Evolutionary conservation across 2,888 invertebrate genomes (phyloP), one percentile per base, ranked within the genome.

Genomic region (Cryptophagus acutangulus): DNA sequence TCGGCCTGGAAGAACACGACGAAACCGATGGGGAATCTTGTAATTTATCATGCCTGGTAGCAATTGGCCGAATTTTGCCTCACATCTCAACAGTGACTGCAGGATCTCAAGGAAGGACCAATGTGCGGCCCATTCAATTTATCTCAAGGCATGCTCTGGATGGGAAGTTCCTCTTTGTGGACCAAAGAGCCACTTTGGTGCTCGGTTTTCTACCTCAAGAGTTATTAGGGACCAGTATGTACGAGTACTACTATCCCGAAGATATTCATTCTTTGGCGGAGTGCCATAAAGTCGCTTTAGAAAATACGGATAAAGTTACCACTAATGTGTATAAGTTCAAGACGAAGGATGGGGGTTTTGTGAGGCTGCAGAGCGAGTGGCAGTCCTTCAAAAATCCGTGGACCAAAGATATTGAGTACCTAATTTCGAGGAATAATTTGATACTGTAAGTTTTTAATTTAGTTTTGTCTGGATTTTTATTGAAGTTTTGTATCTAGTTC

Each of bases 201-300:
- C 74, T 93, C 43, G 94, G 94, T 1, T 94, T 87, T 72, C 73
- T 95, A 40, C 93, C 94, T 1, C 94, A 95, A 71, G 94, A 95
- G 72, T 72, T 95, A 33, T 71, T 93, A 14, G 93, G 93, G 24
- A 89, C 91, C 8, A 91, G 90, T 55, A 83, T 93, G 74, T 94
- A 94, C 66, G 94, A 94, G 70, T 91, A 92, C 71, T 89, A 87
- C 61, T 81, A 86, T 57, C 84, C 82, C 40, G 84, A 86, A 26
- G 91, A 91, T 63, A 81, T 92, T 45, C 75, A 79, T 3, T 75
- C 78, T 0, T 75, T 94, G 46, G 87, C 90, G 9, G 85, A 88
- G 51, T 79, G 85, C 41, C 94, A 94, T 71, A 87, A 88, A 72
- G 73, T 79, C 51, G 86, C 85, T 0, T 71, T 91, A 34, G 76